A percentile compares a stretch with the other conserved stretches of the same genome.
Conservation (phyloP, 1,140 invertebrate species). For the Lordiphosa collinella region DNA sequence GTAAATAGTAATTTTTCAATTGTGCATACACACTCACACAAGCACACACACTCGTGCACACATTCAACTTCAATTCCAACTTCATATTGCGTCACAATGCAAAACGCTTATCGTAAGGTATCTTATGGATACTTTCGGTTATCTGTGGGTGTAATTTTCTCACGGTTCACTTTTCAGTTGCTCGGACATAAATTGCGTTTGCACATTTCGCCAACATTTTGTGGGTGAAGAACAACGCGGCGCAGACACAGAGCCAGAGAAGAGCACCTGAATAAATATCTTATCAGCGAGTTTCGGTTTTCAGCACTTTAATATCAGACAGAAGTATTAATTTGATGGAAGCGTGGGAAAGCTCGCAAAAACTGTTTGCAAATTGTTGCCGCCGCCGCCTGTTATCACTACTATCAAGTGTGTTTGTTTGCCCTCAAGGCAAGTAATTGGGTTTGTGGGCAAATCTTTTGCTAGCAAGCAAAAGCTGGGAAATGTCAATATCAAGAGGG, state of each 20-base stretch:
- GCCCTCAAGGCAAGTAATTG: no score
- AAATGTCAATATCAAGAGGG: no score
- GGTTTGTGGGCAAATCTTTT: no score
- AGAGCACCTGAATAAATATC: constrained; percentile 74
- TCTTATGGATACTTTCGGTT: constrained; percentile 40
- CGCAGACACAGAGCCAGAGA: constrained; percentile 1
- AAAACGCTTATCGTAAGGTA: constrained; percentile 68
- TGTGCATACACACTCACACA: constrained; percentile 32
- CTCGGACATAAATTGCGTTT: constrained; percentile 70
- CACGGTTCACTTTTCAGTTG: constrained; percentile 73
- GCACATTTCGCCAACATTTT: constrained; percentile 57
- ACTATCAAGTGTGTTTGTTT: no score
- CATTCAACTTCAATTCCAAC: background rate
- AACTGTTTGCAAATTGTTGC: constrained; percentile 14
- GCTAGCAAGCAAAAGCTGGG: no score
- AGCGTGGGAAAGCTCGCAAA: constrained; percentile 60
- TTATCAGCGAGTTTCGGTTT: constrained; percentile 64
- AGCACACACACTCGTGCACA: background rate
- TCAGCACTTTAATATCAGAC: constrained; percentile 50
- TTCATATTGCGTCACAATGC: constrained; percentile 60
- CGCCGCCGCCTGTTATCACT: background rate
- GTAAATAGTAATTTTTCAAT: constrained; percentile 69
- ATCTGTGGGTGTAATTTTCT: constrained; percentile 77
- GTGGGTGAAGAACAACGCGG: constrained; percentile 42
- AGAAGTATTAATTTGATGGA: constrained; percentile 68